Evolutionary conservation across 2,888 invertebrate species (phyloP), one percentile per base, ranked within the genome.

Genomic region (Ceriagrion tenellum): DNA sequence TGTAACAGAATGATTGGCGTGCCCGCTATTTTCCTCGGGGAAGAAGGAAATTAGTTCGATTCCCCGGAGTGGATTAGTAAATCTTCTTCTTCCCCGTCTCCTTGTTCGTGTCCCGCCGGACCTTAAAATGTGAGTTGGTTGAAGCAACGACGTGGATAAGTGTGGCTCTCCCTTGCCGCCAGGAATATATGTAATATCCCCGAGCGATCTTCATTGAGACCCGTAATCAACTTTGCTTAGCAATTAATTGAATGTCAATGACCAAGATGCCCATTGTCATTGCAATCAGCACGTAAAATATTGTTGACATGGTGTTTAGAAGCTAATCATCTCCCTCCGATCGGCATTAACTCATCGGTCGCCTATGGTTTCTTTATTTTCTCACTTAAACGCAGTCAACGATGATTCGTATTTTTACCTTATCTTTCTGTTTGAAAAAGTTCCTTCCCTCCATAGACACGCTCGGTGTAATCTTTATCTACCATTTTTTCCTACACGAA

Each of bases 1-100:
- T 81, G 74, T 35, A 30, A 35, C 30, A 12, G 35, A 81, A 16
- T 35, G 74, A 81, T 20, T 81, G 74, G 74, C 74, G 30, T 81
- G 74, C 74, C 74, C 35, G 30, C n/a, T 81, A 35, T 81, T 81
- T 81, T 81, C 74, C 74, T 81, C 74, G 74, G 26, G 74, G 74
- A 35, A 81, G 26, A 81, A 81, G 74, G 12, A 81, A 81, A 35
- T 81, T 30, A 81, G 81, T 81, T 81, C 81, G 35, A 81, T 81
- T 81, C 81, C 81, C 81, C 8, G 35, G 12, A 35, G 30, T 35
- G 81, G 35, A 35, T 81, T 81, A 30, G 30, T 81, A 35, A 81
- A 81, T 81, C 30, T 81, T 59, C 59, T 59, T 20, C 47, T 47
- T 35, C 30, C 18, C 81, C 35, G 35, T 81, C 81, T 81, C 59